Evolutionary conservation across 2,888 invertebrate genomes (phyloP).

Genomic region (Eumerus sabulonum): DNA sequence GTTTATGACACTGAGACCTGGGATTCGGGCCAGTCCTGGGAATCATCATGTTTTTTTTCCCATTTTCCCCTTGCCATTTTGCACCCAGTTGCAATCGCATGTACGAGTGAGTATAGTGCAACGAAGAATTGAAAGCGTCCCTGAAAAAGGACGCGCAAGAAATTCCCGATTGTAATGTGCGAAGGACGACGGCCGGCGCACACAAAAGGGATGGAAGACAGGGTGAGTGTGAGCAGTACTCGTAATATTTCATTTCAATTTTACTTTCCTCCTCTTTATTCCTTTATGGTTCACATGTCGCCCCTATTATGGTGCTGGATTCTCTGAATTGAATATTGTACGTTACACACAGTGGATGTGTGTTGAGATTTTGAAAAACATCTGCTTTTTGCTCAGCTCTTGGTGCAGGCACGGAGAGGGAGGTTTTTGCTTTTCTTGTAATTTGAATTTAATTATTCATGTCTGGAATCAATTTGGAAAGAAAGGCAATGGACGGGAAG

Average conservation of each 20-base stretch:
- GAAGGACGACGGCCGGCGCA: no score
- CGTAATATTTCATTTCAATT: constrained; percentile 25
- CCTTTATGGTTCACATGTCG: constrained; percentile 10
- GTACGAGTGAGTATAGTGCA: no score
- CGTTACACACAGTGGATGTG: no score
- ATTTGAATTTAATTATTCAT: no score
- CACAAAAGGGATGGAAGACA: neutral
- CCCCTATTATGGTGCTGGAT: constrained; percentile 3
- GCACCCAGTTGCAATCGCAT: constrained; percentile 17
- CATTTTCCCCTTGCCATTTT: constrained; percentile 29
- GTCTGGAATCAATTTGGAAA: neutral
- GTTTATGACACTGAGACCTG: neutral
- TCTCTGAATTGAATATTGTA: no score
- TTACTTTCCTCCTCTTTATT: neutral
- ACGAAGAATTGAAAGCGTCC: no score
- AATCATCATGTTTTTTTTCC: constrained; percentile 18
- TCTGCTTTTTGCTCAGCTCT: constrained; percentile 18
- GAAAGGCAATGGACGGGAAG: neutral
- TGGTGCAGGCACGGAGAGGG: neutral
- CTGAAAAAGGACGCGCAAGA: no score
- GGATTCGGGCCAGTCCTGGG: constrained; percentile 24
- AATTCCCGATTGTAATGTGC: no score
- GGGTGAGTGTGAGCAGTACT: neutral
- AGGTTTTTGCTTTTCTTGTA: neutral
- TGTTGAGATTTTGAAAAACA: constrained; percentile 21